A percentile compares a stretch with the other conserved stretches of the same genome.
These are phyloP conservation scores for Rhineura floridana DNA, from an alignment of 2,113 vertebrate genomes.

Conservation along the genomic window DNA sequence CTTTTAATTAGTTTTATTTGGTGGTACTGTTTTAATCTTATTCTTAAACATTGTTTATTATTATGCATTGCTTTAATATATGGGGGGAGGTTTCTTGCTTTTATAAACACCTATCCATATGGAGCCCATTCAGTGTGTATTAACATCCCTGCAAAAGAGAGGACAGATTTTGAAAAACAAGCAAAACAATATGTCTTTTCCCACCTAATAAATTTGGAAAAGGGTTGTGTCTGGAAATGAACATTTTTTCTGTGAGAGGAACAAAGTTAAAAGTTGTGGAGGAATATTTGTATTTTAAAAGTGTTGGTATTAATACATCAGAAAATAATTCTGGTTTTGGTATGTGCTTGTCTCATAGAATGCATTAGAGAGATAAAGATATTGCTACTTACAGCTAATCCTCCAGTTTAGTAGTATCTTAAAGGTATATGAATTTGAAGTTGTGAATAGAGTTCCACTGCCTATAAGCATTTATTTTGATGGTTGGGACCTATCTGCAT, in stretches of 20 bases:
- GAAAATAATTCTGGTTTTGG: not conserved
- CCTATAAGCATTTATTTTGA: not conserved
- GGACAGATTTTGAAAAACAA: slow-evolving; percentile 28
- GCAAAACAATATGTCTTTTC: slow-evolving; percentile 2
- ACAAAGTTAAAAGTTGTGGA: not conserved
- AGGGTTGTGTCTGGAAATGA: slow-evolving; percentile 11
- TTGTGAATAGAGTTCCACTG: not conserved
- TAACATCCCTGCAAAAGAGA: slow-evolving; percentile 48
- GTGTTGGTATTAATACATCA: not conserved
- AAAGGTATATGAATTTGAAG: not conserved
- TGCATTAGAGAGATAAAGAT: not conserved
- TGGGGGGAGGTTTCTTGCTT: slow-evolving; percentile 58
- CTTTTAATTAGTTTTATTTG: no score
- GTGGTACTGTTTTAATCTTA: no score
- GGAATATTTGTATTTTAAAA: not conserved
- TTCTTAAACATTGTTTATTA: no score
- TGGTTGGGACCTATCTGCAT: not conserved
- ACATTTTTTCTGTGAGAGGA: not conserved
- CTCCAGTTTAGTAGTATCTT: not conserved
- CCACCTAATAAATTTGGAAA: slow-evolving; percentile 34
- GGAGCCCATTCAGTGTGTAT: slow-evolving; percentile 41
- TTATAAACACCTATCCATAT: slow-evolving; percentile 50
- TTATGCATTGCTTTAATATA: no score
- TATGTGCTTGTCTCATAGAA: not conserved
- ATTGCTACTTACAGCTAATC: not conserved